phyloP scores from a whole-genome alignment of 2,797 vertebrate species.

The Micrastur ruficollis region DNA sequence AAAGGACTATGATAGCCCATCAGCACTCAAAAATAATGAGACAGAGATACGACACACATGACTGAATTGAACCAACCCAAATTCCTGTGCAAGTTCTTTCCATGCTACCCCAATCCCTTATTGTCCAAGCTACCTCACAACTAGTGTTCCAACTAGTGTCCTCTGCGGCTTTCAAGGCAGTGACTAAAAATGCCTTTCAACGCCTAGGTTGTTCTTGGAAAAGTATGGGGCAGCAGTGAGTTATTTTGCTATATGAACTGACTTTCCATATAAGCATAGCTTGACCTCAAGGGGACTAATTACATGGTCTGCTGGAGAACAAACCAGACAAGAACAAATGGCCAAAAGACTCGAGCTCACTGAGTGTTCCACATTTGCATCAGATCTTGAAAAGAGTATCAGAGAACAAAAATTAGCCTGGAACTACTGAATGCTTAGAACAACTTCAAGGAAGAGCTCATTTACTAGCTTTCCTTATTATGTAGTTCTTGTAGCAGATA shows the following conservation, averaged over 20 bases:
- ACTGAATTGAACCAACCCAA: not conserved
- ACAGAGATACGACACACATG: fast-evolving
- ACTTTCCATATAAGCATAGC: not conserved
- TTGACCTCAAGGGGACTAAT: not conserved
- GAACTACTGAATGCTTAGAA: not conserved
- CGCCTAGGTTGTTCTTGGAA: not conserved
- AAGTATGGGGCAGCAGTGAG: not conserved
- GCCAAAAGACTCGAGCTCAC: not conserved
- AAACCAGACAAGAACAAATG: not conserved
- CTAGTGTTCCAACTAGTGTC: fast-evolving
- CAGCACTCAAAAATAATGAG: not conserved
- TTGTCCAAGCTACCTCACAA: not conserved
- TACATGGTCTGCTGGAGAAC: not conserved
- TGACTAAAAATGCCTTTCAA: not conserved
- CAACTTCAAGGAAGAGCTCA: not conserved
- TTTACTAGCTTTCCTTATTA: not conserved
- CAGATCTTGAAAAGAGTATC: not conserved
- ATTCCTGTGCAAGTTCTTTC: not conserved
- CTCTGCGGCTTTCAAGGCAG: not conserved
- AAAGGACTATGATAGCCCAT: not conserved
- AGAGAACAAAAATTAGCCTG: not conserved
- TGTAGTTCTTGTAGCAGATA: not conserved
- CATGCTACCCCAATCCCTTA: not conserved
- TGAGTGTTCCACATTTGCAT: not conserved
- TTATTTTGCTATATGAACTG: not conserved